Conservation (phyloP, 2,888 invertebrate genomes). For the Yponomeuta cagnagella region DNA sequence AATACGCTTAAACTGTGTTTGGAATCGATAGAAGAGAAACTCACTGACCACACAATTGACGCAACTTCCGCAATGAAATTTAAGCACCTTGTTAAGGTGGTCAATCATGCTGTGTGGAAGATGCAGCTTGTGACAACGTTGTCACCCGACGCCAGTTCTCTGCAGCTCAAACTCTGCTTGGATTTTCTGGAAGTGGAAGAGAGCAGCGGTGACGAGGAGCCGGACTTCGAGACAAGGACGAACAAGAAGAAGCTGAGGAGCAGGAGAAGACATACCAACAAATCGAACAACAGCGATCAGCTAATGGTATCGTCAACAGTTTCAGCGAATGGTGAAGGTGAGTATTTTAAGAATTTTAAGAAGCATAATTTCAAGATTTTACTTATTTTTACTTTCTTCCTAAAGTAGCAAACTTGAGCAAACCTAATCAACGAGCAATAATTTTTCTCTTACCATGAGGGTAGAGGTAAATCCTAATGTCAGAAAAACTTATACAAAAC, state of each 20-base stretch:
- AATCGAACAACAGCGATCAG: constrained; percentile 45
- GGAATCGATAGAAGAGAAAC: constrained; percentile 60
- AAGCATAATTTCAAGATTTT: not conserved
- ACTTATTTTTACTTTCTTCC: not conserved
- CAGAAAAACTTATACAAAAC: no score
- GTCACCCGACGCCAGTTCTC: constrained; percentile 63
- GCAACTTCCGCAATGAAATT: constrained; percentile 45
- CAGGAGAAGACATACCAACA: constrained; percentile 46
- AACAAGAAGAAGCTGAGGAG: constrained; percentile 56
- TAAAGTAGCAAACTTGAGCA: no score
- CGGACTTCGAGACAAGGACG: constrained; percentile 46
- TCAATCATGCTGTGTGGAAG: constrained; percentile 83
- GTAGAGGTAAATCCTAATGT: no score
- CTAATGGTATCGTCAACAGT: constrained; percentile 56
- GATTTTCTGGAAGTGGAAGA: constrained; percentile 66
- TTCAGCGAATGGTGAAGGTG: constrained; percentile 54
- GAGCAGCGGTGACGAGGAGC: constrained; percentile 66
- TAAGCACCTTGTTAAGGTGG: constrained; percentile 59
- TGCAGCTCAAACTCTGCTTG: constrained; percentile 56
- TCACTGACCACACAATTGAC: constrained; percentile 34
- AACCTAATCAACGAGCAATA: no score
- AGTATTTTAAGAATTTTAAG: constrained; percentile 21
- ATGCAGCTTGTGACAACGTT: constrained; percentile 79
- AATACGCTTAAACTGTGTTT: constrained; percentile 74
- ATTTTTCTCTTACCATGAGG: no score